A percentile compares a stretch with the other conserved stretches of the same genome.
These are phyloP conservation scores for Eucidaris tribuloides DNA, from an alignment of 35 echinoderm and acorn worm genomes.

Conservation along the genomic window DNA sequence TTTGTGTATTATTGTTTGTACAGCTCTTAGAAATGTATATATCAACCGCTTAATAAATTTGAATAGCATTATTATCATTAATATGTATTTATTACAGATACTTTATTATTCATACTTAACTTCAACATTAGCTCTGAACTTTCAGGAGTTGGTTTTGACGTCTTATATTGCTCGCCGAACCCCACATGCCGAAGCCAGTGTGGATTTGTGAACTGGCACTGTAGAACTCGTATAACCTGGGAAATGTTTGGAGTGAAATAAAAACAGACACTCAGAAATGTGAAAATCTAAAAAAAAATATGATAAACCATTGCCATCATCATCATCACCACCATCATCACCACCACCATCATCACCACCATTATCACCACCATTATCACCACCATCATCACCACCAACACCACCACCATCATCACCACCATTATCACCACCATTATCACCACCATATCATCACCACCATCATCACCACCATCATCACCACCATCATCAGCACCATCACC, in stretches of 20 bases:
- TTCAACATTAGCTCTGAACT: conserved; percentile 86
- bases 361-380: too few relatives aligned
- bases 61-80: neutral
- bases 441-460: neutral
- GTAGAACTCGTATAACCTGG: conserved; percentile 72
- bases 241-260: neutral
- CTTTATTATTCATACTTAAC: conserved; percentile 35
- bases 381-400: too few relatives aligned
- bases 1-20: neutral
- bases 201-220: conserved; percentile 49
- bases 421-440: neutral
- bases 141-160: conserved; percentile 83
- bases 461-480: too few relatives aligned
- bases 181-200: conserved; percentile 78
- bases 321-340: too few relatives aligned
- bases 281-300: too few relatives aligned
- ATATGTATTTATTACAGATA: neutral
- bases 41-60: neutral
- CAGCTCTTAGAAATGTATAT: neutral
- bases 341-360: too few relatives aligned
- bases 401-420: neutral
- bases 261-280: too few relatives aligned
- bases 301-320: too few relatives aligned
- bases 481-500: neutral
- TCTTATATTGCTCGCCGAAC: conserved; percentile 74